Conservation (phyloP, 2,888 invertebrate species). For the Rotaria macrura region DNA sequence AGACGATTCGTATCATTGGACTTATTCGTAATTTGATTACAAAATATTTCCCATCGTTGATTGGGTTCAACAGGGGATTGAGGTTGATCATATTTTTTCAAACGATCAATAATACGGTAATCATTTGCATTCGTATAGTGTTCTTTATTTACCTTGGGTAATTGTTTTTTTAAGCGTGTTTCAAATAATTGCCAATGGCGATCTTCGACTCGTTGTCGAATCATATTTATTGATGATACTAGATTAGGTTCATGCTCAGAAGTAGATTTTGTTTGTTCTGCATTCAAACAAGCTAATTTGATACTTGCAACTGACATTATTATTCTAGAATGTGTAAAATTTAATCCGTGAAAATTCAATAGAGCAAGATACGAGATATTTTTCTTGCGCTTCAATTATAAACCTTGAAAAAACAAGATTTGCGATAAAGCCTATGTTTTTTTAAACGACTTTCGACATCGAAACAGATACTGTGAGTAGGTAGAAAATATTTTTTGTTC, state of each 20-base stretch:
- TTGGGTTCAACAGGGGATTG: not conserved
- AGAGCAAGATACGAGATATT: not conserved
- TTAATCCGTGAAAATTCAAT: not conserved
- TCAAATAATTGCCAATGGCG: slow-evolving; percentile 19
- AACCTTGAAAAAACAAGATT: not conserved
- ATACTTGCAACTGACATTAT: not conserved
- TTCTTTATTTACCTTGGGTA: not conserved
- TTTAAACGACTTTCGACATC: not conserved
- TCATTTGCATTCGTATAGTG: not conserved
- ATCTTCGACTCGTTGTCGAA: not conserved
- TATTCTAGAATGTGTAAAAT: not conserved
- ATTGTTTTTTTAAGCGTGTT: slow-evolving; percentile 1
- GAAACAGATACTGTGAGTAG: not conserved
- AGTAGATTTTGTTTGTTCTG: not conserved
- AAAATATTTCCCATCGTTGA: not conserved
- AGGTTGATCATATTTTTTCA: not conserved
- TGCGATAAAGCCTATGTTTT: not conserved
- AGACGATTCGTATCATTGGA: not conserved
- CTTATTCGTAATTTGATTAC: not conserved
- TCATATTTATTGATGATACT: not conserved
- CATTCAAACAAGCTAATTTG: not conserved
- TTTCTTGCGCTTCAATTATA: not conserved
- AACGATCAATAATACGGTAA: not conserved
- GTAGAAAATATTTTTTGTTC: not conserved
- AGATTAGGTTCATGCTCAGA: not conserved